Evolutionary conservation across 2,113 vertebrate species (phyloP).

Genomic region (Astatoreochromis straeleni): DNA sequence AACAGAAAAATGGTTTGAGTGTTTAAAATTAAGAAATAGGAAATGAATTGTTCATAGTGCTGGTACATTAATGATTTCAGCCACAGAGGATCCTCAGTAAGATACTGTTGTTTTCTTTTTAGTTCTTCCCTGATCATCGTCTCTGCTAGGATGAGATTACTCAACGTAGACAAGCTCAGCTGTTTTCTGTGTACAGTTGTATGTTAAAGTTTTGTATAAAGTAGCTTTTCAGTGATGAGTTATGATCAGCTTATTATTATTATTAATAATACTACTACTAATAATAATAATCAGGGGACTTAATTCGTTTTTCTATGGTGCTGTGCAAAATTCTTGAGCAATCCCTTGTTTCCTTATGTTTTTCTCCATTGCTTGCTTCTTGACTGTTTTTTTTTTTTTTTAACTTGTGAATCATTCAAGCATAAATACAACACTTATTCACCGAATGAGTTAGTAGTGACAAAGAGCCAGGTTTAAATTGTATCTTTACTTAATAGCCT

Average conservation of each 20-base stretch:
- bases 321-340: rapidly evolving
- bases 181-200: not conserved
- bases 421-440: not conserved
- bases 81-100: not conserved
- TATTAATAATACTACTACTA: not conserved
- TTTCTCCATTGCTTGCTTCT: not conserved
- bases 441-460: not conserved
- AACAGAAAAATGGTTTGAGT: not conserved
- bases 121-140: not conserved
- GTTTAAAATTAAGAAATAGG: not conserved
- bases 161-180: not conserved
- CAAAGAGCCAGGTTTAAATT: not conserved
- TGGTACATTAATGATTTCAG: not conserved
- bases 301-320: not conserved
- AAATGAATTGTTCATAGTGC: not conserved
- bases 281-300: not conserved
- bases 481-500: not conserved
- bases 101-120: not conserved
- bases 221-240: not conserved
- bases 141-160: not conserved
- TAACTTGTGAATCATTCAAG: not conserved
- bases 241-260: not conserved
- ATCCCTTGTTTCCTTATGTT: not conserved
- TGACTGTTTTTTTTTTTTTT: not conserved
- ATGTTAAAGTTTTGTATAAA: not conserved